Evolutionary conservation across 2,113 vertebrate species (phyloP).

Genomic region (Spizaetus ornatus): DNA sequence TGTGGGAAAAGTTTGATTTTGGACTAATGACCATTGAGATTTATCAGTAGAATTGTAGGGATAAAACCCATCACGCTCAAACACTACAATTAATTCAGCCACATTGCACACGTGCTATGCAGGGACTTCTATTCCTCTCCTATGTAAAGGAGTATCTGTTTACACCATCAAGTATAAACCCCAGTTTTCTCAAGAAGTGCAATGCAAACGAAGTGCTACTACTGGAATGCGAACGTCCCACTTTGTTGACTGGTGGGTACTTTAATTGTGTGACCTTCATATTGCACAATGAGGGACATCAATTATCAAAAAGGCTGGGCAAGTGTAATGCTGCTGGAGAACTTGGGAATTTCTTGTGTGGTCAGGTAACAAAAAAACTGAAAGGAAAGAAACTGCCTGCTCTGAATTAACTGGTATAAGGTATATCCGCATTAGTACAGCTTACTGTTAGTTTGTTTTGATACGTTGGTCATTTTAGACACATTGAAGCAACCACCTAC

Average conservation of each 20-base stretch:
- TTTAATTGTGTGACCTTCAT: not conserved
- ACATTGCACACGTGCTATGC: not conserved
- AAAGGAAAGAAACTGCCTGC: not conserved
- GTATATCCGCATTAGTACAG: not conserved
- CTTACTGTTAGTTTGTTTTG: not conserved
- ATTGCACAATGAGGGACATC: not conserved
- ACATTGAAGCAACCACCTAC: not conserved
- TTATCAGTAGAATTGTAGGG: not conserved
- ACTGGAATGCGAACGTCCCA: not conserved
- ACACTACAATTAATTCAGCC: not conserved
- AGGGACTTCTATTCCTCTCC: not conserved
- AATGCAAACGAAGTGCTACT: not conserved
- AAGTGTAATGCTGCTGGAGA: not conserved
- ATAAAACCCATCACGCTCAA: fast-evolving
- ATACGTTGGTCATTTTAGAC: not conserved
- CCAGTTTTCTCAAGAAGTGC: not conserved
- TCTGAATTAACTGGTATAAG: not conserved
- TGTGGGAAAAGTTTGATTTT: not conserved
- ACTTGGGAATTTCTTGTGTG: not conserved
- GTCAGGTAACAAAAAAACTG: not conserved
- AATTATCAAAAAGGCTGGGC: not conserved
- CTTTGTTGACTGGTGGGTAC: not conserved
- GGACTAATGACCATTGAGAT: not conserved
- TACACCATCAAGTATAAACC: not conserved
- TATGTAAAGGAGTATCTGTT: not conserved